Base-by-base conservation (phyloP, 2,888 invertebrate genomes). In the Boloria selene region DNA sequence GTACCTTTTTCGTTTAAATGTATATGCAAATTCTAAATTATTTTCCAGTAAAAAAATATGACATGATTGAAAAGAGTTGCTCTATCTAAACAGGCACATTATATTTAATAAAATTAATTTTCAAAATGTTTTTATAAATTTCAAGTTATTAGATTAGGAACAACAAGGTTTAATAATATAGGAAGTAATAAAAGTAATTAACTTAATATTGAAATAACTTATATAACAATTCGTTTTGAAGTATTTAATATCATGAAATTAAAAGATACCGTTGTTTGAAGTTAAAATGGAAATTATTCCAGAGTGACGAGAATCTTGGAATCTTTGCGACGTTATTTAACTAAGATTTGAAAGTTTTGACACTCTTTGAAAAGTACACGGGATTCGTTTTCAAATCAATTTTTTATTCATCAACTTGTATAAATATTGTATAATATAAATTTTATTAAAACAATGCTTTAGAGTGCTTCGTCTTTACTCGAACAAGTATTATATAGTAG, bases 231-330 rank as follows among this genome's bases (percentile, higher is more conserved):
- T 60, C 60, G 62, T 62, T 64, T 67, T 55, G 56, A 67, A 70
- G 62, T 70, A 65, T 56, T 68, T 66, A 64, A 70, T 67, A 52
- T 56, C 60, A 65, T 68, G 61, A 70, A 68, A 61, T 67, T 55
- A 64, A 65, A 72, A 67, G 52, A 68, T 49, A 59, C 56, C 44
- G 60, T 65, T 63, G 56, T 59, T 60, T 47, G 58, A 69, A 69
- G 61, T 69, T 69, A 52, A 60, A 65, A 63, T 63, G 54, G 44
- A 62, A 70, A 70, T 65, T 65, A 63, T 67, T 55, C 62, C 16
- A 38, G 61, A 64, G 49, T 60, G 61, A 68, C 22, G 50, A 16
- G 63, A 61, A 60, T 42, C 58, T 56, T 47, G 44, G 38, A 66
- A 52, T 61, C 61, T 65, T 65, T 64, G 47, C 56, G 58, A 56